Evolutionary conservation across 2,888 invertebrate genomes (phyloP).

Genomic region (Drosophila robusta): DNA sequence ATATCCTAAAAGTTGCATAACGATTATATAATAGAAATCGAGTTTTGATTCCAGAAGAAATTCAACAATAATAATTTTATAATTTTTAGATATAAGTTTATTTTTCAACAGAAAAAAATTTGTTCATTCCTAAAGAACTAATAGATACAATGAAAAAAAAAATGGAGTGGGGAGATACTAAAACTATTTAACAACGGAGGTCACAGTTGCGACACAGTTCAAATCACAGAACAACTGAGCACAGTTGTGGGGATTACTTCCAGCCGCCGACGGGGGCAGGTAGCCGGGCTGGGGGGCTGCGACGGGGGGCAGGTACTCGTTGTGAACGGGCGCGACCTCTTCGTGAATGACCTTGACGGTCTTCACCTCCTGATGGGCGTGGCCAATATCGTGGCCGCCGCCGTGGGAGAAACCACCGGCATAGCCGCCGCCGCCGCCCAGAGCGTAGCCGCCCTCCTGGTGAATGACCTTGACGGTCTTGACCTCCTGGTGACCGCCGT

Average conservation of each 20-base stretch:
- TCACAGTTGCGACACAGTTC: conserved; percentile 65
- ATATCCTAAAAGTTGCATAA: too few relatives aligned
- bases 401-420: conserved; percentile 35
- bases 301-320: conserved; percentile 62
- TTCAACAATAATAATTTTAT: not conserved
- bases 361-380: conserved; percentile 50
- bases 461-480: conserved; percentile 71
- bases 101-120: conserved; percentile 58
- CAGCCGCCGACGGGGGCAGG: conserved; percentile 71
- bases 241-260: conserved; percentile 52
- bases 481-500: conserved; percentile 59
- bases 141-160: conserved; percentile 27
- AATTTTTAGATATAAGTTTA: conserved; percentile 20
- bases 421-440: conserved; percentile 8
- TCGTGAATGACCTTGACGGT: conserved; percentile 60
- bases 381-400: conserved; percentile 27
- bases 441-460: conserved; percentile 30
- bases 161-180: conserved; percentile 29
- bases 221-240: conserved; percentile 53
- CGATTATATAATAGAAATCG: too few relatives aligned
- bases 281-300: conserved; percentile 56
- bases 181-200: conserved; percentile 73
- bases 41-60: too few relatives aligned
- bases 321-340: conserved; percentile 42
- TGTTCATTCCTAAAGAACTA: conserved; percentile 27